Conservation (phyloP, 2,797 vertebrate species). For the Siniperca scherzeri region DNA sequence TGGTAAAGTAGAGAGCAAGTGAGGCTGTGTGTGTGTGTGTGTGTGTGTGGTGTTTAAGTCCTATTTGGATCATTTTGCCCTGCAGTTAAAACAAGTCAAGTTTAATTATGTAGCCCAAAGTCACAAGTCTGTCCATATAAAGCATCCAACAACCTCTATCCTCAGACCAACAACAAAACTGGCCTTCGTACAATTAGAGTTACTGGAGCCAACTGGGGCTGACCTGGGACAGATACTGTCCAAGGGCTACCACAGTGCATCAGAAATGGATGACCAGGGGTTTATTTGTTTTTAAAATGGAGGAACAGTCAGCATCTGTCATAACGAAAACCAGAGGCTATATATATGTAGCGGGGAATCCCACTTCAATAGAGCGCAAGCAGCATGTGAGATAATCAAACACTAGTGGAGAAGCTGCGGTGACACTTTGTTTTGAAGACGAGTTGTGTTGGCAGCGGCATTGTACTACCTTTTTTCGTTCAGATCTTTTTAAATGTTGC, state of each 20-base stretch:
- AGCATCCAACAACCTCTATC: neutral
- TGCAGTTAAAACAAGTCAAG: conserved; percentile 26
- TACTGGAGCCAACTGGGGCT: neutral
- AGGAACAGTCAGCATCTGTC: too few species aligned
- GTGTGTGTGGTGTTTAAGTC: neutral
- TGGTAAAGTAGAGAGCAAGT: neutral
- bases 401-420: too few species aligned
- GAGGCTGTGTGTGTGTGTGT: conserved; percentile 1
- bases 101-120: conserved; percentile 11
- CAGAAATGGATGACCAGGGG: neutral
- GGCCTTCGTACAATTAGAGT: neutral
- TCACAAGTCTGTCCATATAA: neutral
- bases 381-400: too few species aligned
- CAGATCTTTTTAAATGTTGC: too few species aligned
- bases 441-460: too few species aligned
- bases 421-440: too few species aligned
- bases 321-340: too few species aligned
- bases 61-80: conserved; percentile 14
- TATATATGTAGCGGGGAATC: too few species aligned
- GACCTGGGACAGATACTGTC: neutral
- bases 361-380: too few species aligned
- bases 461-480: too few species aligned
- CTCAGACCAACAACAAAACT: neutral
- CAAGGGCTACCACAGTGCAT: neutral
- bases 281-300: neutral